These are phyloP conservation scores for Bucco capensis DNA, from an alignment of 2,113 vertebrate species.

Conservation along the genomic window DNA sequence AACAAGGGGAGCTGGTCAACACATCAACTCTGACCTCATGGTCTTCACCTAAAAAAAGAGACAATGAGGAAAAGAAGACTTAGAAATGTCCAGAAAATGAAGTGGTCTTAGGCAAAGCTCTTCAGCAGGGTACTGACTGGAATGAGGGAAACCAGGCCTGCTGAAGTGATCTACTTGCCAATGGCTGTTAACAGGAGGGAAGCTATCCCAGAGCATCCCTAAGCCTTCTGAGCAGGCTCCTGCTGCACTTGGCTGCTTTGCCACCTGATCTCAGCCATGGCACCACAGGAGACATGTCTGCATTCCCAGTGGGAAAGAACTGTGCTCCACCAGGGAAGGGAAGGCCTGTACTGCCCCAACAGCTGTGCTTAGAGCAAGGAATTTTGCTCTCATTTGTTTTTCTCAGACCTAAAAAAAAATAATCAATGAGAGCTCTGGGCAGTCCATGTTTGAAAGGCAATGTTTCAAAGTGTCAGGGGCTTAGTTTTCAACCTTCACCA, in stretches of 20 bases:
- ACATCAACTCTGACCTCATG: neutral
- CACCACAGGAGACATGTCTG: neutral
- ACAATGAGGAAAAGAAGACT: neutral
- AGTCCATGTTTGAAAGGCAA: slow-evolving; percentile 67
- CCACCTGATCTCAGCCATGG: neutral
- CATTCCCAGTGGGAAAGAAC: slow-evolving; percentile 27
- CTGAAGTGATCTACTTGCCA: neutral
- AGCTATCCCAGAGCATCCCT: neutral
- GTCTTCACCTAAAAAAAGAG: neutral
- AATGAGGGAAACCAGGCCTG: neutral
- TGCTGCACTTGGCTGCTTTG: slow-evolving; percentile 15
- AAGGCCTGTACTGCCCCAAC: neutral
- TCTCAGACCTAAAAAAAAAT: neutral
- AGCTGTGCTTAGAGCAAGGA: slow-evolving; percentile 44
- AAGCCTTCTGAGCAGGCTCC: slow-evolving; percentile 5
- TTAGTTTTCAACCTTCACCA: slow-evolving; percentile 69
- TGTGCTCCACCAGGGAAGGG: neutral
- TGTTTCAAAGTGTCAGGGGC: slow-evolving; percentile 77
- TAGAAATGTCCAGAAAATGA: neutral
- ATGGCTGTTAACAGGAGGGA: neutral
- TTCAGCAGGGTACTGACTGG: neutral
- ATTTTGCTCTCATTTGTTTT: slow-evolving; percentile 65
- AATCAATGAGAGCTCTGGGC: slow-evolving; percentile 67
- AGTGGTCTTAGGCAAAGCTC: neutral
- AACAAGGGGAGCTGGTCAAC: neutral